Evolutionary conservation across 2,797 vertebrate genomes (phyloP).

Genomic region (Phyllotis vaccarum): DNA sequence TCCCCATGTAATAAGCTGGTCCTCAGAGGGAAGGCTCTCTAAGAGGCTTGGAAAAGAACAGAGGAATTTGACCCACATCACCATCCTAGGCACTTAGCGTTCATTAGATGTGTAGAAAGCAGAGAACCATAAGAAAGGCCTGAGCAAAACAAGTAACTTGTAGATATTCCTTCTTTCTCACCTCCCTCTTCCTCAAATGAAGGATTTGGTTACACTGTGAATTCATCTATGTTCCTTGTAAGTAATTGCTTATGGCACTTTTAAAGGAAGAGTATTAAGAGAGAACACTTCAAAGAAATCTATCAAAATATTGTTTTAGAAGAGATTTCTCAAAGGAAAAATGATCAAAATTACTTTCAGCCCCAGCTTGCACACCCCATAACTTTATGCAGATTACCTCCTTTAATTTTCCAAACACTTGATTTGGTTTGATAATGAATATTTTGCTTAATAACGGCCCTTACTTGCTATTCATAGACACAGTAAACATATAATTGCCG

Average conservation of each 20-base stretch:
- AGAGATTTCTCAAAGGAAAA: not conserved
- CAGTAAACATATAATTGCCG: not conserved
- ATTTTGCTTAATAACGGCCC: not conserved
- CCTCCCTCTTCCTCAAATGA: not conserved
- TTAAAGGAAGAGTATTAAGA: not conserved
- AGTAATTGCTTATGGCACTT: not conserved
- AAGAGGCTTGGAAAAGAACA: slow-evolving; percentile 7
- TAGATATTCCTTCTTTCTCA: not conserved
- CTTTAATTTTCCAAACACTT: not conserved
- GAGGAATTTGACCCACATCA: slow-evolving; percentile 51
- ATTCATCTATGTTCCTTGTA: not conserved
- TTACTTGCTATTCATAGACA: not conserved
- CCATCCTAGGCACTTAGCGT: not conserved
- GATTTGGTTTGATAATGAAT: slow-evolving; percentile 36
- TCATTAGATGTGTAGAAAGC: slow-evolving; percentile 5
- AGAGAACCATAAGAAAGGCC: slow-evolving; percentile 13
- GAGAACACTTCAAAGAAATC: not conserved
- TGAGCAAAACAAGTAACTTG: not conserved
- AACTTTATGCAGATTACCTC: not conserved
- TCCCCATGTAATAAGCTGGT: slow-evolving; percentile 24
- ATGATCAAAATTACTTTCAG: not conserved
- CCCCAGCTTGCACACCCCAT: fast-evolving
- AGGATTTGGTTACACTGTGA: not conserved
- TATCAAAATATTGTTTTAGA: slow-evolving; percentile 16
- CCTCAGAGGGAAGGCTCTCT: slow-evolving; percentile 52